Evolutionary conservation across 2,113 vertebrate species (phyloP), one percentile per base, ranked within the genome.

Genomic region (Silurus asotus): DNA sequence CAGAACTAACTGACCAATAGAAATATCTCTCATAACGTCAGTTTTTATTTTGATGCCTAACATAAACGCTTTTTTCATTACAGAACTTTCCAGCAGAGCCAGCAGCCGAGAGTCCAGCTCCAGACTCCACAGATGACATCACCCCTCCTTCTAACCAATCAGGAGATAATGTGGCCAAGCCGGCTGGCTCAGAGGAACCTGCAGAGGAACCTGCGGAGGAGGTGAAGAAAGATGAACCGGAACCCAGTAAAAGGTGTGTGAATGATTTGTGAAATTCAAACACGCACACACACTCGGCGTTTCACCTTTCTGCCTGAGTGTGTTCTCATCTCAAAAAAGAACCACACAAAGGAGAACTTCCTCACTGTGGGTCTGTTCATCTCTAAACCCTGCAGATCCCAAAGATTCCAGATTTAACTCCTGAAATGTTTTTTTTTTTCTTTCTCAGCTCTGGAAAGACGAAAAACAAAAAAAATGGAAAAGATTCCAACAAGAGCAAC

Each of bases 401-500:
- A 28, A 23, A 53, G 72, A 56, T 28, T 14, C 13, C 20, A 8
- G 14, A 59, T 20, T 59, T 5, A 37, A 37, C 76, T 45, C 48
- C n/a, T 69, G n/a, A 69, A 1, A 6, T 74, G 20, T 65, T 10
- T 83, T 83, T 59, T 53, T 76, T 83, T 89, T 37, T 37, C 37
- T 37, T 3, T 37, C 37, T 64, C 88, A 96, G 96, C 93, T 93
- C 93, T 88, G 90, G 90, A 81, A 97, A 96, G 89, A 88, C 92
- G 2, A 98, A 97, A 93, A 95, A 91, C 74, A 98, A 98, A 90
- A 98, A 97, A 92, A 91, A 51, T 20, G 92, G 93, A 86, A 98
- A 97, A 93, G 97, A 98, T 37, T 88, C 80, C 80, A 95, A 94
- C 55, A 99, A 96, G 81, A 91, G 83, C 88, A 87, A 76, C 90